A percentile compares a stretch with the other conserved stretches of the same genome.
These are phyloP conservation scores for Eupsilia transversa DNA, from an alignment of 2,888 invertebrate genomes.

Conservation along the genomic window DNA sequence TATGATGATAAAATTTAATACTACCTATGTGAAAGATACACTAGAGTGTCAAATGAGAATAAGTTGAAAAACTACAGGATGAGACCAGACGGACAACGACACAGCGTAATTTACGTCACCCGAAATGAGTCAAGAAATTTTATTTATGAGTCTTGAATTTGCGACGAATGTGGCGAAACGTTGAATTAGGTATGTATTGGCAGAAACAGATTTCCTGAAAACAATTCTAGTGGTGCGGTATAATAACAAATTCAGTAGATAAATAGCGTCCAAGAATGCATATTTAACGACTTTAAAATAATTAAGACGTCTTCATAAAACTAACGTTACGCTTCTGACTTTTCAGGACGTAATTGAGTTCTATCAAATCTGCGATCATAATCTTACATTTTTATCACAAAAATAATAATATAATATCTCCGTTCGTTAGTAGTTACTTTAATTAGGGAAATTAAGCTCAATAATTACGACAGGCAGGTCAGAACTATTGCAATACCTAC, in stretches of 20 bases:
- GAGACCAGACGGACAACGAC: neutral
- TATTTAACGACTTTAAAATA: neutral
- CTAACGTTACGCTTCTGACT: conserved; percentile 16
- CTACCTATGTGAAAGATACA: neutral
- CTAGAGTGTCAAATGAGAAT: neutral
- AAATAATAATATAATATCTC: neutral
- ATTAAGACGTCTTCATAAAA: conserved; percentile 2
- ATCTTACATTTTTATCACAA: neutral
- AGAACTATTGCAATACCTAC: neutral
- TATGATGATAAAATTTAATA: neutral
- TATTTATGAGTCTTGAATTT: conserved; percentile 1
- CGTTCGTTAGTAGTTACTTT: neutral
- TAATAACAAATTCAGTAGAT: neutral
- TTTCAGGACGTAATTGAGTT: conserved; percentile 7
- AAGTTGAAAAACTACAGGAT: neutral
- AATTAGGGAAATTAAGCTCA: neutral
- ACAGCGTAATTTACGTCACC: neutral
- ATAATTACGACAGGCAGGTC: neutral
- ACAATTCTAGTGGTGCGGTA: neutral
- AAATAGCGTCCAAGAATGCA: neutral
- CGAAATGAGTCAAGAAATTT: neutral
- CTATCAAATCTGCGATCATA: neutral
- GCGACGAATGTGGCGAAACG: neutral
- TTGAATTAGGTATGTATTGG: neutral
- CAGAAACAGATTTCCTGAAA: neutral